Base-by-base conservation (phyloP, 2,888 invertebrate species). In the Tipula helvola region DNA sequence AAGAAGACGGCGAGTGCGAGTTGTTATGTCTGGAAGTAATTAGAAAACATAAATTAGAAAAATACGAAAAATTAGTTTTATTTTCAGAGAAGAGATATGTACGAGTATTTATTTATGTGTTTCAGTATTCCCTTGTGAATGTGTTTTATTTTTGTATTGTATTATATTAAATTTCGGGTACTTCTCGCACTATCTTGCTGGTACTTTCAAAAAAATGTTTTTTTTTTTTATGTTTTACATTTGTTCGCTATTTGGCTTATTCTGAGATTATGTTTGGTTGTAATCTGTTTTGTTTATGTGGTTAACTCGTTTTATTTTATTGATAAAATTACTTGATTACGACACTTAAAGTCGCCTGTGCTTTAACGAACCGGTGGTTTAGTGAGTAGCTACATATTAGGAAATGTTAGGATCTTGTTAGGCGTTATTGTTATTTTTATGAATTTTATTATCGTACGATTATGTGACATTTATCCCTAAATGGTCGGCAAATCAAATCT, bases 1-100 rank as follows among this genome's bases (percentile, higher is more conserved):
- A 57, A 47, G 47, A 52, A 28, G 71, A 71, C 28, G 71, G 28
- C 18, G 71, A 71, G 71, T 71, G 71, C 71, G 71, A 71, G 71
- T 71, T 71, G 71, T 71, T 71, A 71, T 71, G 71, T 71, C 71
- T 71, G 71, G 71, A 71, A 71, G 71, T 71, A 71, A 71, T 71
- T 71, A 71, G 71, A 71, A 71, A 28, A 71, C 71, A 71, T 71
- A 71, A 71, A 71, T 71, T 71, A 28, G 10, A 3, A 28, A 52
- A 71, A 57, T 57, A 57, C 52, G 18, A 57, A 57, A 57, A 57
- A 71, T 71, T 71, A 71, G 28, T 52, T 52, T 52, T 71, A 71
- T 71, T 71, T 71, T 28, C n/a, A 71, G 71, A 71, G 71, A 52
- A 16, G 52, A 52, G 52, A 52, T 44, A 28, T 28, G 28, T 28